Base-by-base conservation (phyloP, 2,113 vertebrate species). In the Heteronetta atricapilla region DNA sequence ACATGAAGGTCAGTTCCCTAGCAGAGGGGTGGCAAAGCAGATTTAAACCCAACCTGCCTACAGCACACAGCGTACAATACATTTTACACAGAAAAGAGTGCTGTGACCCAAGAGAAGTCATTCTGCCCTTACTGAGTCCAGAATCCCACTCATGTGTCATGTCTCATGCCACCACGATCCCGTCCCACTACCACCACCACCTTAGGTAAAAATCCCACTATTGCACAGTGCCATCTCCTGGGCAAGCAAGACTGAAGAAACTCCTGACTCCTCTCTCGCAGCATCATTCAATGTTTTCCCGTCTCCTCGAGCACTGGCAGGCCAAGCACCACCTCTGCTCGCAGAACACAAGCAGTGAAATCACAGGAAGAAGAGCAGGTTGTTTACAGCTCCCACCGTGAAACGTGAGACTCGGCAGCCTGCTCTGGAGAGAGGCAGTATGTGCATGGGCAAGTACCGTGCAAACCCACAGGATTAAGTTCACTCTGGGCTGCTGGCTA, bases 151-250 rank as follows among this genome's bases (percentile, higher is more conserved):
- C 23, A 34, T 64, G 42, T 64, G 34, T 28, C 56, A 6, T 0
- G 0, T 25, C 63, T 67, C 74, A 86, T 52, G 20, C 26, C 56
- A 58, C 9, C 42, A 31, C 6, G 0, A 68, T 7, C 3, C 1
- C 2, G 14, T 31, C n/a, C 46, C 36, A 4, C 46, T 46, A 50
- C 0, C 3, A 50, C 28, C 17, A 36, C 66, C 0, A 0, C 50
- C 8, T 33, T 42, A 83, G 88, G 90, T 86, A 38, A 66, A 86
- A 80, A 44, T 93, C 91, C 78, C 50, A 86, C 89, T 98, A 94
- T 83, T 95, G 94, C 82, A 96, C 75, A 97, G 96, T 82, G 95
- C 97, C 97, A 98, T 83, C 97, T 98, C 96, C 97, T 97, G 97
- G 97, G 89, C 81, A 92, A 94, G 76, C 63, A 60, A 59, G 59